These are phyloP conservation scores for Heliconius hewitsoni DNA, from an alignment of 1,140 invertebrate species.

Conservation along the genomic window DNA sequence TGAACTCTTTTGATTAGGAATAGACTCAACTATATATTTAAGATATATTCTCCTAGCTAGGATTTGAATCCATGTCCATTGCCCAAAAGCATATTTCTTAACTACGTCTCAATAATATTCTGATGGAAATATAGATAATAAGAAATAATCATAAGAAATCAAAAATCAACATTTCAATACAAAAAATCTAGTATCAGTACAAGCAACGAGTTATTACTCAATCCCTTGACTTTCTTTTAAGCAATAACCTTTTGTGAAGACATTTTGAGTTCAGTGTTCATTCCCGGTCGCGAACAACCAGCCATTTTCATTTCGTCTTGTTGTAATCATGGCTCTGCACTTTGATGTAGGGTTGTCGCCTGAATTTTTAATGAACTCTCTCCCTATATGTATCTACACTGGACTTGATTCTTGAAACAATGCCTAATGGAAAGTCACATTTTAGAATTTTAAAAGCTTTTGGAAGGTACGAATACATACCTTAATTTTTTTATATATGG, in stretches of 20 bases:
- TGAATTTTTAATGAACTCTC: neutral
- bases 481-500: neutral
- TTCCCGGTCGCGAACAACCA: conserved; percentile 33
- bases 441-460: neutral
- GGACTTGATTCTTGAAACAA: neutral
- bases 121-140: neutral
- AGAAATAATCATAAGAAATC: neutral
- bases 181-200: neutral
- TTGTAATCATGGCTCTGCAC: conserved; percentile 34
- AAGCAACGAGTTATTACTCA: conserved; percentile 6
- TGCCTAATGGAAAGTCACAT: neutral
- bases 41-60: neutral
- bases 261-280: conserved; percentile 32
- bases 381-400: neutral
- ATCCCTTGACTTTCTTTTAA: conserved; percentile 22
- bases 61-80: neutral
- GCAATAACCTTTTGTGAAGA: conserved; percentile 24
- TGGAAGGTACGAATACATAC: too few relatives aligned
- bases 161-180: neutral
- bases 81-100: neutral
- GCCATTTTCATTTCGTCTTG: conserved; percentile 37
- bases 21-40: neutral
- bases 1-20: too few relatives aligned
- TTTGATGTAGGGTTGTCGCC: conserved; percentile 20
- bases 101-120: neutral